A percentile compares a stretch with the other conserved stretches of the same genome.
Evolutionary conservation across 2,888 invertebrate species (phyloP).

Genomic region (Nowickia ferox): DNA sequence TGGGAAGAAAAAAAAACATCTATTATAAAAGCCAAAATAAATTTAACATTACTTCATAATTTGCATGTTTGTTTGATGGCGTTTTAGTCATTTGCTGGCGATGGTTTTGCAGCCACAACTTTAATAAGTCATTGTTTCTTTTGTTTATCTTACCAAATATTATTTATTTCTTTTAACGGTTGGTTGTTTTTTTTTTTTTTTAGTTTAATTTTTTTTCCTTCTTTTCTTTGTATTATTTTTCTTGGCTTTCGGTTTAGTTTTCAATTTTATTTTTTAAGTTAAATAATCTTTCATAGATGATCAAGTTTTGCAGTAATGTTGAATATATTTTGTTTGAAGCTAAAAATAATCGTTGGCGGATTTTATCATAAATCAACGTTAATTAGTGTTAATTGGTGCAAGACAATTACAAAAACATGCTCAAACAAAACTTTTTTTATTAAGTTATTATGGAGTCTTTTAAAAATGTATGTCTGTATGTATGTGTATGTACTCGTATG

Average conservation of each 20-base stretch:
- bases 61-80: slow-evolving; percentile 61
- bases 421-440: slow-evolving; percentile 5
- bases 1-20: no score
- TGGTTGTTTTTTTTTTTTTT: slow-evolving; percentile 28
- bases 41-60: slow-evolving; percentile 10
- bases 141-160: slow-evolving; percentile 7
- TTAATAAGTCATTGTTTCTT: slow-evolving; percentile 2
- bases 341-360: slow-evolving; percentile 60
- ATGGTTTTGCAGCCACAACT: background rate
- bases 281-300: slow-evolving; percentile 66
- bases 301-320: slow-evolving; percentile 63
- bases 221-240: background rate
- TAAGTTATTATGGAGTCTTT: background rate
- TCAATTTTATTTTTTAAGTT: slow-evolving; percentile 16
- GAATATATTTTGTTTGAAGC: slow-evolving; percentile 24
- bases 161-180: slow-evolving; percentile 35
- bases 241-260: background rate
- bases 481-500: background rate
- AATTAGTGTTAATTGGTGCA: slow-evolving; percentile 70
- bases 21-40: no score
- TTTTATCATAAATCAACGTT: slow-evolving; percentile 65
- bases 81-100: slow-evolving; percentile 6
- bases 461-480: background rate
- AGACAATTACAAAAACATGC: slow-evolving; percentile 53
- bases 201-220: background rate